Evolutionary conservation across 1,140 invertebrate species (phyloP).

Genomic region (Belonocnema kinseyi): DNA sequence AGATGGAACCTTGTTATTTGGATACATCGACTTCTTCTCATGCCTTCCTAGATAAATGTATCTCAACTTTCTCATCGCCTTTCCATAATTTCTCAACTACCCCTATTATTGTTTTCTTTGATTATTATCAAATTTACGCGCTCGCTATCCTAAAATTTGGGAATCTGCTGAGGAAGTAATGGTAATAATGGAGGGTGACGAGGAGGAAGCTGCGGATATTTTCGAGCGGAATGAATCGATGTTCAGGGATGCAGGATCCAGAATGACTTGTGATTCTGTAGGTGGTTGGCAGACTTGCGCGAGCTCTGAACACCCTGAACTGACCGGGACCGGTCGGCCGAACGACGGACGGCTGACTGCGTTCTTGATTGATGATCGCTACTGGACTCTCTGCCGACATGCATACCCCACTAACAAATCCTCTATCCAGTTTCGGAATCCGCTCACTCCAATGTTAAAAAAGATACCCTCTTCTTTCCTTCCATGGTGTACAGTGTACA

Average conservation of each 20-base stretch:
- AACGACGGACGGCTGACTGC: conserved; percentile 72
- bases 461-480: conserved; percentile 46
- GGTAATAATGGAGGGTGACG: not conserved
- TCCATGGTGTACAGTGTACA: conserved; percentile 20
- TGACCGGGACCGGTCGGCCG: conserved; percentile 64
- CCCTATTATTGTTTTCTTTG: no score
- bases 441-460: conserved; percentile 32
- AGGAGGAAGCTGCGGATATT: not conserved
- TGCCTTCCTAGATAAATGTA: no score
- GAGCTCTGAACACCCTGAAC: conserved; percentile 54
- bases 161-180: not conserved
- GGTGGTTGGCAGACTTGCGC: conserved; percentile 50
- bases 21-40: no score
- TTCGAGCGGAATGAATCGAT: conserved; percentile 23
- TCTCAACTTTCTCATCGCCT: no score
- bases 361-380: conserved; percentile 73
- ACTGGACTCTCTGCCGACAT: conserved; percentile 72
- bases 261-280: conserved; percentile 53
- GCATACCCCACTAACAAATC: conserved; percentile 63
- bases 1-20: no score
- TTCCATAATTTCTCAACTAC: no score
- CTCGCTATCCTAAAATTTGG: not conserved
- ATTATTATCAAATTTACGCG: no score
- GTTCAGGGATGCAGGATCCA: conserved; percentile 47
- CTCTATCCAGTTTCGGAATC: conserved; percentile 42